Percentiles rank a stretch among this genome's conserved stretches.
Conservation (phyloP, 2,888 invertebrate genomes). For the Spicauda simplicius region DNA sequence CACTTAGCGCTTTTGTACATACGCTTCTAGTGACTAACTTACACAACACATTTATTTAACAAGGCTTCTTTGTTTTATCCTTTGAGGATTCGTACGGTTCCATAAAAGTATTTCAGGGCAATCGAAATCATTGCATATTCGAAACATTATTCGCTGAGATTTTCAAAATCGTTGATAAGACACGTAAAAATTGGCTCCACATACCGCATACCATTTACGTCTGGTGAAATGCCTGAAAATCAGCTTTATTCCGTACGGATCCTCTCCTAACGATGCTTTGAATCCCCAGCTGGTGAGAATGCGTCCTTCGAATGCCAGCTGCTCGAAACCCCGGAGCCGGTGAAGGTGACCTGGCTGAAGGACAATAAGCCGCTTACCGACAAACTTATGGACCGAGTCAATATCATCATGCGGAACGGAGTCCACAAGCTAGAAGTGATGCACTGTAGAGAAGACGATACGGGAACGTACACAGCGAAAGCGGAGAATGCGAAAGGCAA, state of each 20-base stretch:
- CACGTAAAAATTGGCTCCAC: slow-evolving; percentile 10
- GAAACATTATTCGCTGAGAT: neutral
- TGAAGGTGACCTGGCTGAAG: slow-evolving; percentile 92
- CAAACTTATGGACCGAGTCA: slow-evolving; percentile 89
- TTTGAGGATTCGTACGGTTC: slow-evolving; percentile 60
- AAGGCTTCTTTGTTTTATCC: slow-evolving; percentile 58
- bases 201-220: slow-evolving; percentile 29
- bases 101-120: slow-evolving; percentile 2
- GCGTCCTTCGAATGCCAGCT: slow-evolving; percentile 92
- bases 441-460: slow-evolving; percentile 91
- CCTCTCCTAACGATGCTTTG: slow-evolving; percentile 60
- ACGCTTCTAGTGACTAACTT: slow-evolving; percentile 77
- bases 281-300: slow-evolving; percentile 91
- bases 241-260: slow-evolving; percentile 59
- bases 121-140: slow-evolving; percentile 19
- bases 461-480: slow-evolving; percentile 95
- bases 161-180: slow-evolving; percentile 12
- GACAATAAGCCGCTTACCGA: slow-evolving; percentile 93
- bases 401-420: slow-evolving; percentile 83
- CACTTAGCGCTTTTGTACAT: slow-evolving; percentile 81
- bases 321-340: slow-evolving; percentile 84
- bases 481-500: slow-evolving; percentile 93
- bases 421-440: slow-evolving; percentile 89
- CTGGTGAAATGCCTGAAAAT: slow-evolving; percentile 19
- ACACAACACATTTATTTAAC: slow-evolving; percentile 77